These are phyloP conservation scores for Octodonta nipae DNA, from an alignment of 2,888 invertebrate species.

Conservation along the genomic window DNA sequence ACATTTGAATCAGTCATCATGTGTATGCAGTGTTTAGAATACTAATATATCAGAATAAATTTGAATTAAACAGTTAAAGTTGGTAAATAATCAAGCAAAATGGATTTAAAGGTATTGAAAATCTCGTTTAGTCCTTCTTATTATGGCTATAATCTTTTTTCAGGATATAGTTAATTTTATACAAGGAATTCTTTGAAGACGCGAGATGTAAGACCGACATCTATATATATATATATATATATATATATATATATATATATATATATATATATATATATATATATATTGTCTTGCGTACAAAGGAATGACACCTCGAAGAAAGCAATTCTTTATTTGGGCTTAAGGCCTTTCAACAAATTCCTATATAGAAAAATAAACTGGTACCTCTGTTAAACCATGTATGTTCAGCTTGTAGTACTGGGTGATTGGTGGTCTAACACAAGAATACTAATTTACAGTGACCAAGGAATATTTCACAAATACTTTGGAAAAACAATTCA, in stretches of 20 bases:
- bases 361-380: conserved; percentile 79
- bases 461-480: conserved; percentile 63
- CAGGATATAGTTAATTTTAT: conserved; percentile 70
- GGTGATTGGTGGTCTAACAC: conserved; percentile 88
- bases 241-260: no score
- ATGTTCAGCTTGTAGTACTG: conserved; percentile 80
- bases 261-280: no score
- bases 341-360: conserved; percentile 66
- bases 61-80: no score
- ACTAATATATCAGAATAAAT: no score
- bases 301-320: no score
- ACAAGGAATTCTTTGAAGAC: conserved; percentile 65
- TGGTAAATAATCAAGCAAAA: no score
- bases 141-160: conserved; percentile 76
- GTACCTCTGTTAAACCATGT: conserved; percentile 75
- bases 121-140: conserved; percentile 59
- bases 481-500: conserved; percentile 74
- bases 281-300: no score
- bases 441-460: conserved; percentile 58
- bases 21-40: no score
- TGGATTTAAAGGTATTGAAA: conserved; percentile 39
- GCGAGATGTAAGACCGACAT: no score
- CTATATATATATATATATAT: no score
- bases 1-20: no score
- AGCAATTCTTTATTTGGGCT: conserved; percentile 60